A percentile compares a stretch with the other conserved stretches of the same genome.
Evolutionary conservation across 2,113 vertebrate species (phyloP).

Genomic region (Ciconia stormi): DNA sequence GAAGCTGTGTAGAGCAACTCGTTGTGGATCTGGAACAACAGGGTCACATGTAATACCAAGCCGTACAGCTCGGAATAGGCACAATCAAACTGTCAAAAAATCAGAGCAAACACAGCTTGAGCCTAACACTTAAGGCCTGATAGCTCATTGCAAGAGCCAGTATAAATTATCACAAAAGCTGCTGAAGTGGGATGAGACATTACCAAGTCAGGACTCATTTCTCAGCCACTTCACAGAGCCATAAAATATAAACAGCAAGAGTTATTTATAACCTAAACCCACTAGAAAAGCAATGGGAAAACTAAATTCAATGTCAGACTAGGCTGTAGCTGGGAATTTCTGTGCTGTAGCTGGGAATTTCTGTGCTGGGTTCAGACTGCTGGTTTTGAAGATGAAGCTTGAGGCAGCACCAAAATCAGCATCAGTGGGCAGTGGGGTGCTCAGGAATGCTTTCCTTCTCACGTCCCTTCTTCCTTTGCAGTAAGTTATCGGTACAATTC

Average conservation of each 20-base stretch:
- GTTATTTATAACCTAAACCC: slow-evolving; percentile 11
- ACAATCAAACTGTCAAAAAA: neutral
- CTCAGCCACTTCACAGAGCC: slow-evolving; percentile 29
- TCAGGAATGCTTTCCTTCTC: neutral
- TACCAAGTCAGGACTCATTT: slow-evolving; percentile 19
- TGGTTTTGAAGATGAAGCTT: neutral
- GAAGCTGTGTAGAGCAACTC: slow-evolving; percentile 81
- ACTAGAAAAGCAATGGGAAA: neutral
- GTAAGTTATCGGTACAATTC: neutral
- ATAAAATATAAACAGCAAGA: slow-evolving; percentile 7
- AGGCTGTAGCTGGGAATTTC: neutral
- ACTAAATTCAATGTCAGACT: neutral
- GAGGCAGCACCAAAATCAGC: neutral
- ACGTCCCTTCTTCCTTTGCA: neutral
- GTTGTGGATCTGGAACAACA: slow-evolving; percentile 75
- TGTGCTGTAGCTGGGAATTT: neutral
- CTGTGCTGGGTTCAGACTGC: neutral
- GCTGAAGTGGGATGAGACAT: neutral
- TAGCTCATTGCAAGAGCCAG: neutral
- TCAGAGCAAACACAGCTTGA: neutral
- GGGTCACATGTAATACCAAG: neutral
- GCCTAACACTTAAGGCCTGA: neutral
- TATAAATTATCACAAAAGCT: slow-evolving; percentile 39
- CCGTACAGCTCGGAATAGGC: rapidly evolving
- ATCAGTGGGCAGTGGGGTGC: neutral